phyloP scores from a whole-genome alignment of 2,888 invertebrate species.

The Tipula unca region DNA sequence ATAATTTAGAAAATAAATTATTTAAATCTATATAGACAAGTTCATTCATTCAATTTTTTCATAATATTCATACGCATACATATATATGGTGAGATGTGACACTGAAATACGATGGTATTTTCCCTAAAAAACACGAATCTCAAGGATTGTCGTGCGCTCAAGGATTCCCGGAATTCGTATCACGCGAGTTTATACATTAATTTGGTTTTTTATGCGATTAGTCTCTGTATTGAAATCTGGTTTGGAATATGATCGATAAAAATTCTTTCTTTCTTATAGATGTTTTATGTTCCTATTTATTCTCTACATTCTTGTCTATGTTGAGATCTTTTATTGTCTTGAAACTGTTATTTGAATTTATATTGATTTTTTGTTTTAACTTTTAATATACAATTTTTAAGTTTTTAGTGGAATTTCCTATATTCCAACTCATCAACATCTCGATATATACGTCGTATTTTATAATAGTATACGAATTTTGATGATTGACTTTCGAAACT shows the following conservation, averaged over 20 bases:
- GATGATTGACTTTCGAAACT: conserved; percentile 8
- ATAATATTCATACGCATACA: too few relatives aligned
- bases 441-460: neutral
- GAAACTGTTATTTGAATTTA: neutral
- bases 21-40: neutral
- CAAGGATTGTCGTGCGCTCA: neutral
- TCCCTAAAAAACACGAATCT: neutral
- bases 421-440: neutral
- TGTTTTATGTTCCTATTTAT: neutral
- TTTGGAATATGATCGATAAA: neutral
- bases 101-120: neutral
- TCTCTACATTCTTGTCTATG: neutral
- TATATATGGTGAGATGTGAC: neutral
- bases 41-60: neutral
- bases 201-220: neutral
- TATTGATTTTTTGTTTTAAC: neutral
- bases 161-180: neutral
- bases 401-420: neutral
- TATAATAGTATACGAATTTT: neutral
- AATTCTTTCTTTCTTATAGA: neutral
- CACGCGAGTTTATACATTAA: neutral
- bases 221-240: neutral
- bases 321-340: neutral
- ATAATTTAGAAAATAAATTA: neutral
- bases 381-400: too few relatives aligned